phyloP scores from a whole-genome alignment of 2,797 vertebrate genomes.

The Acridotheres tristis region DNA sequence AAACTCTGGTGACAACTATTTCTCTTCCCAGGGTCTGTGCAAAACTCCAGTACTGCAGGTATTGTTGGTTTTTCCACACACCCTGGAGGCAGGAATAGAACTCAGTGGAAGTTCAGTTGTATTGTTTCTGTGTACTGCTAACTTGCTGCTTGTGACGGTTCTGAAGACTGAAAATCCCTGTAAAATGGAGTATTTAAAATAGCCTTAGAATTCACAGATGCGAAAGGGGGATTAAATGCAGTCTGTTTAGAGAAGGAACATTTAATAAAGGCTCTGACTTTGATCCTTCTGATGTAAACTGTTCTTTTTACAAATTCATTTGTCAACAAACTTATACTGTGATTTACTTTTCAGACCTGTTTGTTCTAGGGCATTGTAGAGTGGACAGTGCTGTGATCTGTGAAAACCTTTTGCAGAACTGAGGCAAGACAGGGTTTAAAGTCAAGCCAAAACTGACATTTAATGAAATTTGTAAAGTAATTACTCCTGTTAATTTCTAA shows the following conservation, averaged over 20 bases:
- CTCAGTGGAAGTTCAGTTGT: slow-evolving; percentile 12
- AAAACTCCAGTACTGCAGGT: neutral
- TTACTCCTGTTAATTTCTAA: neutral
- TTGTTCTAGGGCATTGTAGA: neutral
- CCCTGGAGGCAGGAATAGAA: slow-evolving; percentile 3
- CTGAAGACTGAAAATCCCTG: slow-evolving; percentile 60
- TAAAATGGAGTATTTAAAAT: slow-evolving; percentile 45
- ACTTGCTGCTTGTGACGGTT: slow-evolving; percentile 59
- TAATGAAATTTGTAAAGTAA: neutral
- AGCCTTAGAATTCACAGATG: slow-evolving; percentile 52
- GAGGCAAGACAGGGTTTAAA: neutral
- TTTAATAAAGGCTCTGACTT: slow-evolving; percentile 82
- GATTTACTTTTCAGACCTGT: neutral
- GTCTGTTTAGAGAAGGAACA: slow-evolving; percentile 69
- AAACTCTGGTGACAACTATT: slow-evolving; percentile 29
- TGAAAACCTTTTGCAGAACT: neutral
- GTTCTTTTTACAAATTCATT: slow-evolving; percentile 4
- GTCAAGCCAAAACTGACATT: neutral
- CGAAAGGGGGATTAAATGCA: slow-evolving; percentile 54
- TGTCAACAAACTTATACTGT: neutral
- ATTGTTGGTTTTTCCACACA: neutral
- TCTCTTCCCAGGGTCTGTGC: slow-evolving; percentile 12
- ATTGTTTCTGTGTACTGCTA: slow-evolving; percentile 49
- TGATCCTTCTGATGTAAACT: slow-evolving; percentile 58
- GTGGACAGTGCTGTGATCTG: neutral